Conservation (phyloP, 2,888 invertebrate species). For the Oscheius sp. region DNA sequence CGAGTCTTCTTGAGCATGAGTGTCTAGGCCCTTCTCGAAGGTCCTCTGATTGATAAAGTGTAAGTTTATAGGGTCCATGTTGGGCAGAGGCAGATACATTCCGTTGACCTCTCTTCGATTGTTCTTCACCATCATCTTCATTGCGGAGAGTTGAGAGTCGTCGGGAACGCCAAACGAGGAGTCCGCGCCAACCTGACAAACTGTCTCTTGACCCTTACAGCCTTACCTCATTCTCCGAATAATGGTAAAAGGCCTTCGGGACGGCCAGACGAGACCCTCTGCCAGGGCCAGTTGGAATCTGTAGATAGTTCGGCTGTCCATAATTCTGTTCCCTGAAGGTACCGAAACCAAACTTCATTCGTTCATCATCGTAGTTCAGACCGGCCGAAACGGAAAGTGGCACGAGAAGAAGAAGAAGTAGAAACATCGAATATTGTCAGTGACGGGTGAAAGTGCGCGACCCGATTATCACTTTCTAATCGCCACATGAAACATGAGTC, state of each 20-base stretch:
- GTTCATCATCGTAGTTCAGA: slow-evolving; percentile 32
- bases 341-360: slow-evolving; percentile 45
- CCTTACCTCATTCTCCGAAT: slow-evolving; percentile 46
- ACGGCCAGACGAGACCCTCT: slow-evolving; percentile 44
- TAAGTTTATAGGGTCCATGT: slow-evolving; percentile 56
- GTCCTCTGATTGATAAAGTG: slow-evolving; percentile 53
- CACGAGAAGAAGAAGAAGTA: slow-evolving; percentile 8
- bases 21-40: slow-evolving; percentile 53
- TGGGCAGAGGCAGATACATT: slow-evolving; percentile 54
- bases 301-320: slow-evolving; percentile 43
- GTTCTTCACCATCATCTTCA: slow-evolving; percentile 47
- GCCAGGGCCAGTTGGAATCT: slow-evolving; percentile 20
- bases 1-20: slow-evolving; percentile 48
- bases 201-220: not conserved
- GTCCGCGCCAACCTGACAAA: slow-evolving; percentile 38
- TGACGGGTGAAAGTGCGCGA: slow-evolving; percentile 23
- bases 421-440: not conserved
- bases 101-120: slow-evolving; percentile 57
- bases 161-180: slow-evolving; percentile 52
- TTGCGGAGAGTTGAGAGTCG: slow-evolving; percentile 43
- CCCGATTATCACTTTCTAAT: slow-evolving; percentile 23
- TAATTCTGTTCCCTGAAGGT: slow-evolving; percentile 46
- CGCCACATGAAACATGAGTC: not conserved
- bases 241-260: slow-evolving; percentile 55
- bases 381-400: not conserved